Conservation (phyloP, 2,113 vertebrate genomes). For the Rhineura floridana region DNA sequence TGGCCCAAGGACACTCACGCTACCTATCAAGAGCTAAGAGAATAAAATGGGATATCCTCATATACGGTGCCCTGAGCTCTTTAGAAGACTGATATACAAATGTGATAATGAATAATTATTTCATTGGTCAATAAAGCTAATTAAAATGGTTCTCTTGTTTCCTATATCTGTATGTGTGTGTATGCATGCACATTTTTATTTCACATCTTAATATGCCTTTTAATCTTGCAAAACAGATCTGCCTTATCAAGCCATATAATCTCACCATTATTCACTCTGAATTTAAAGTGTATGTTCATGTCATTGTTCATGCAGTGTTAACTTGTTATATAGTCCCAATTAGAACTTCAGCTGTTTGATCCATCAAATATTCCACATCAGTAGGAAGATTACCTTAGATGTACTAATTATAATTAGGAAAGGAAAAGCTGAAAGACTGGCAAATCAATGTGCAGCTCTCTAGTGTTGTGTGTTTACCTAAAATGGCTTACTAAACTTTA, state of each 20-base stretch:
- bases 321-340: slow-evolving; percentile 17
- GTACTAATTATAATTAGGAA: neutral
- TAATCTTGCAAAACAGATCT: slow-evolving; percentile 5
- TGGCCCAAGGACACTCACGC: neutral
- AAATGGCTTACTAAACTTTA: neutral
- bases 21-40: neutral
- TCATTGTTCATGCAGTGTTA: slow-evolving; percentile 22
- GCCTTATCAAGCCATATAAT: neutral
- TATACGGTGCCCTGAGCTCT: neutral
- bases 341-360: slow-evolving; percentile 27
- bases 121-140: neutral
- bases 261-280: slow-evolving; percentile 13
- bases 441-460: neutral
- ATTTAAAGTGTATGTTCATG: neutral
- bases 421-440: neutral
- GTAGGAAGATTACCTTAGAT: neutral
- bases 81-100: neutral
- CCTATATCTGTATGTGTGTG: neutral
- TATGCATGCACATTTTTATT: slow-evolving; percentile 1
- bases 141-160: neutral
- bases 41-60: neutral
- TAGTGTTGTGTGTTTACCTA: neutral
- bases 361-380: neutral
- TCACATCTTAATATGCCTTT: slow-evolving; percentile 12
- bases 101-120: neutral